Conservation (phyloP, 2,113 vertebrate species). For the Colistium nudipinnis region DNA sequence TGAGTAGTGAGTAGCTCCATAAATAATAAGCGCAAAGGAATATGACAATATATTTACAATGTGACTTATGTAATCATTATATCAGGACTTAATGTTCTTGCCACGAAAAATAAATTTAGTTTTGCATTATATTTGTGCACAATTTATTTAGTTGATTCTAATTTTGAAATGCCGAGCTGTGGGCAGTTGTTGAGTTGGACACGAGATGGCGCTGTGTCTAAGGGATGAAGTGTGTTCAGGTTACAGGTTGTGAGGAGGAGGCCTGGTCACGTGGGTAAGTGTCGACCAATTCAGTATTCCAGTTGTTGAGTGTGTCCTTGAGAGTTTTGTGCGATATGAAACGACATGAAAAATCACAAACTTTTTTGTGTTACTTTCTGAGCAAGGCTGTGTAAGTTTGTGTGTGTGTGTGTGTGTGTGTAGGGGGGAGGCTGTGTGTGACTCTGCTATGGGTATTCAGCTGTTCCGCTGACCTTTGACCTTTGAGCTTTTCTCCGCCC, state of each 20-base stretch:
- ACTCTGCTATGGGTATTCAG: conserved; percentile 49
- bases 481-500: conserved; percentile 25
- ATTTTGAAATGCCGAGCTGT: background rate
- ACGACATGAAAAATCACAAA: too few relatives aligned
- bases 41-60: conserved; percentile 12
- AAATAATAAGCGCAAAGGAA: conserved; percentile 6
- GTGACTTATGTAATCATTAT: conserved; percentile 24
- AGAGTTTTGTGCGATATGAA: too few relatives aligned
- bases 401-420: background rate
- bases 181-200: conserved; percentile 33
- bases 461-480: conserved; percentile 55
- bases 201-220: conserved; percentile 62
- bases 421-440: background rate
- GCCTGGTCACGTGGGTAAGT: too few relatives aligned
- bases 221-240: background rate
- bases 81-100: conserved; percentile 17
- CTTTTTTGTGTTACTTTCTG: too few relatives aligned
- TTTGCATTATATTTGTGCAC: background rate
- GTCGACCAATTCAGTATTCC: too few relatives aligned
- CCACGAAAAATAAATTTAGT: conserved; percentile 24
- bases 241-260: background rate
- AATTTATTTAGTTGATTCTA: background rate
- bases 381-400: background rate
- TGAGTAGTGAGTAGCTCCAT: too few relatives aligned
- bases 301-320: too few relatives aligned